Conservation (phyloP, 2,888 invertebrate species). For the Tipula confusa region DNA sequence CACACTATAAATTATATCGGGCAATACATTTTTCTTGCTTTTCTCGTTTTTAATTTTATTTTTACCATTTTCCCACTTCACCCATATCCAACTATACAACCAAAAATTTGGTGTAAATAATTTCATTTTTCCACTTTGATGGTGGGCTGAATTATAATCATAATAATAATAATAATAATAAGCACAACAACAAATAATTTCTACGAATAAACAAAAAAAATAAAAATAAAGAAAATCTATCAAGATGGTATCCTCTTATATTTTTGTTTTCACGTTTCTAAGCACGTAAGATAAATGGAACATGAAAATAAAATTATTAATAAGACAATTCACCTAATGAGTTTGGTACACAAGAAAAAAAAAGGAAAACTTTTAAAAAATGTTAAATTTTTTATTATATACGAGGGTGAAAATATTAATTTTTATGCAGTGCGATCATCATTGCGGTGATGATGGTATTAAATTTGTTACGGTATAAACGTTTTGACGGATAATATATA, state of each 20-base stretch:
- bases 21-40: conserved; percentile 13
- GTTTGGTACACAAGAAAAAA: neutral
- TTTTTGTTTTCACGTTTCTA: neutral
- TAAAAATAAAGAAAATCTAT: neutral
- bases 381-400: neutral
- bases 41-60: conserved; percentile 20
- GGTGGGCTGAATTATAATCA: neutral
- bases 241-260: conserved; percentile 15
- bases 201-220: neutral
- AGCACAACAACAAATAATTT: conserved; percentile 25
- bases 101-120: conserved; percentile 9
- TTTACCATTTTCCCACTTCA: neutral
- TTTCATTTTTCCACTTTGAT: conserved; percentile 9
- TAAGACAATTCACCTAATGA: conserved; percentile 30
- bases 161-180: neutral
- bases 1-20: conserved; percentile 28
- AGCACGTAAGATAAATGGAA: conserved; percentile 25
- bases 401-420: neutral
- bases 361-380: neutral
- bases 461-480: conserved; percentile 3
- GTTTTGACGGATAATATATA: neutral
- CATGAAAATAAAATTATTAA: neutral
- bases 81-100: neutral
- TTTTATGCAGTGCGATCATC: conserved; percentile 6
- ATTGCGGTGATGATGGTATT: neutral